A percentile compares a stretch with the other conserved stretches of the same genome.
phyloP scores from a whole-genome alignment of 2,888 invertebrate genomes.

The Mythimna albipuncta region DNA sequence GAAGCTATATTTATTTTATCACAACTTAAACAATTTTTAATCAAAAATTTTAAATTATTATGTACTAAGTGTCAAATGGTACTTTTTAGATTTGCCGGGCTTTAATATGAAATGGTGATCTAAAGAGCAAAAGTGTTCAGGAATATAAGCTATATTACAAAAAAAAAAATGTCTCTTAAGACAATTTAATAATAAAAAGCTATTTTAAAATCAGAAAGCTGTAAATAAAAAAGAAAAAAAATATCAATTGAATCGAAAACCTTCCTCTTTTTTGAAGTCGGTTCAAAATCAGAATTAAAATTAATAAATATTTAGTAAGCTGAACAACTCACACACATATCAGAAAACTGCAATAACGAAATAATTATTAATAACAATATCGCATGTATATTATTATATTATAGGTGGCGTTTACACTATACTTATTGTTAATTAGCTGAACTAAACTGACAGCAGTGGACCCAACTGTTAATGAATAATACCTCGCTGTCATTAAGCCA shows the following conservation, averaged over 20 bases:
- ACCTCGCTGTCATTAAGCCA: too few species aligned
- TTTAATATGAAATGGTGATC: not conserved
- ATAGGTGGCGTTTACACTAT: too few species aligned
- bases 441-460: too few species aligned
- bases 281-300: slow-evolving; percentile 2
- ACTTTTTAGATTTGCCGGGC: too few species aligned
- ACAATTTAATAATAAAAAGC: slow-evolving; percentile 5
- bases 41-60: too few species aligned
- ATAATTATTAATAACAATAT: slow-evolving; percentile 35
- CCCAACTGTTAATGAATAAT: too few species aligned
- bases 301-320: slow-evolving; percentile 37
- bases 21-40: too few species aligned
- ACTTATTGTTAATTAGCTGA: too few species aligned
- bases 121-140: slow-evolving; percentile 6
- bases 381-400: not conserved
- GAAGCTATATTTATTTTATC: too few species aligned
- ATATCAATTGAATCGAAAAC: too few species aligned
- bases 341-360: slow-evolving; percentile 61
- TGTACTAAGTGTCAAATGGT: too few species aligned
- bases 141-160: not conserved
- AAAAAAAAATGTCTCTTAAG: not conserved
- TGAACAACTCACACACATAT: slow-evolving; percentile 61
- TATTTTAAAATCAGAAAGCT: not conserved
- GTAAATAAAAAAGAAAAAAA: slow-evolving; percentile 4
- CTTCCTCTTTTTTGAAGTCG: too few species aligned